These are phyloP conservation scores for Phthorimaea operculella DNA, from an alignment of 1,140 invertebrate species.

Conservation along the genomic window DNA sequence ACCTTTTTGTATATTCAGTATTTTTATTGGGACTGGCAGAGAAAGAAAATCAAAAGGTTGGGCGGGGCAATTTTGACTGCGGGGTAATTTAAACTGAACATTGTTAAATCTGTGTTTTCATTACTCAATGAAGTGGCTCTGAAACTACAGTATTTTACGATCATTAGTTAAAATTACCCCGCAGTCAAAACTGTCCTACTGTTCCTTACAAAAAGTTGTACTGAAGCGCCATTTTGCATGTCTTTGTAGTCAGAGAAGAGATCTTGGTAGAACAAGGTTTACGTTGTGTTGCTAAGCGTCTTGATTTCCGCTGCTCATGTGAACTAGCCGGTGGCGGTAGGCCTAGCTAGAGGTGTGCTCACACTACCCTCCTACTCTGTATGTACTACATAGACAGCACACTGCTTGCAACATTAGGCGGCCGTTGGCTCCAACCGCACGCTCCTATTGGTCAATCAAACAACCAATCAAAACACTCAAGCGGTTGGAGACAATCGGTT, in stretches of 20 bases:
- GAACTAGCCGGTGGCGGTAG: not conserved
- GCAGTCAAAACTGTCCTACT: no score
- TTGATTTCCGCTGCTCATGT: not conserved
- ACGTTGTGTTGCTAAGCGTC: no score
- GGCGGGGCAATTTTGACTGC: no score
- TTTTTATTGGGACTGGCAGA: no score
- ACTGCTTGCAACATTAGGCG: not conserved
- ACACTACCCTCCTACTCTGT: not conserved
- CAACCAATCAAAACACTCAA: not conserved
- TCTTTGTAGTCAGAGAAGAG: not conserved
- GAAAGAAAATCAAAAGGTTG: no score
- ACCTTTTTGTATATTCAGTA: not conserved
- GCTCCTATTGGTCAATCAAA: not conserved
- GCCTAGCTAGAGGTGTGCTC: not conserved
- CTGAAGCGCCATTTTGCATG: no score
- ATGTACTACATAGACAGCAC: conserved; percentile 4
- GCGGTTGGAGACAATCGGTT: not conserved
- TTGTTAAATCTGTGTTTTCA: no score
- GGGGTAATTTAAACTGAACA: no score
- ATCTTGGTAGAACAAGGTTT: not conserved
- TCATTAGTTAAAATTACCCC: no score
- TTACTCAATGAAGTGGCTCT: no score
- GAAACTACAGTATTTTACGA: no score
- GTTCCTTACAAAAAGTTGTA: no score
- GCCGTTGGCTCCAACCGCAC: not conserved